Base-by-base conservation (phyloP, 92 coral and sea anemone species). In the Micromussa lordhowensis region DNA sequence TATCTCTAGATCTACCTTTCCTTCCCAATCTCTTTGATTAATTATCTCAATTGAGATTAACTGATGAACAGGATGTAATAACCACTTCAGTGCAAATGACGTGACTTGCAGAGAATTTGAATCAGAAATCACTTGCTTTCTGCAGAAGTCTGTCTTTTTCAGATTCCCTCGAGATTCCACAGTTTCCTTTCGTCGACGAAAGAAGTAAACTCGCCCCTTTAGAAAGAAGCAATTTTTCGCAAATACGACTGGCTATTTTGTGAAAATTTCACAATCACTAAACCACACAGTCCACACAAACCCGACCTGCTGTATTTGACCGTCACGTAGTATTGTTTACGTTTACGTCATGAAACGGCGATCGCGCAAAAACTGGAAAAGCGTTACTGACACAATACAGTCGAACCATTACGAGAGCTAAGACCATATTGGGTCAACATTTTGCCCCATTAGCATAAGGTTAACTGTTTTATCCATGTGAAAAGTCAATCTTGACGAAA, bases 351-450 rank as follows among this genome's bases (percentile, higher is more conserved):
- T 80, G 83, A 35, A 30, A 80, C 83, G 72, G 30, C 7, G 22
- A 58, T 80, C 59, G 10, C 83, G 83, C 72, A 59, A 77, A 80
- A 35, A n/a, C n/a, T n/a, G n/a, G n/a, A n/a, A n/a, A n/a, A n/a
- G n/a, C n/a, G n/a, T n/a, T n/a, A n/a, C 48, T 29, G 40, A 22
- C 17, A 66, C 1, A 26, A 11, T 24, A 24, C n/a, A n/a, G n/a
- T n/a, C n/a, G n/a, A n/a, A n/a, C n/a, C n/a, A n/a, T n/a, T n/a
- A n/a, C n/a, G n/a, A n/a, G n/a, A n/a, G n/a, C n/a, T n/a, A n/a
- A n/a, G n/a, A n/a, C n/a, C n/a, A n/a, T n/a, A n/a, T n/a, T n/a
- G n/a, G n/a, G n/a, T n/a, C n/a, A n/a, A n/a, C n/a, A n/a, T n/a
- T n/a, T n/a, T n/a, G n/a, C n/a, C n/a, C n/a, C n/a, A n/a, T n/a